A percentile compares a stretch with the other conserved stretches of the same genome.
Evolutionary conservation across 2,797 vertebrate genomes (phyloP).

Genomic region (Hydrocynus forskahlii): DNA sequence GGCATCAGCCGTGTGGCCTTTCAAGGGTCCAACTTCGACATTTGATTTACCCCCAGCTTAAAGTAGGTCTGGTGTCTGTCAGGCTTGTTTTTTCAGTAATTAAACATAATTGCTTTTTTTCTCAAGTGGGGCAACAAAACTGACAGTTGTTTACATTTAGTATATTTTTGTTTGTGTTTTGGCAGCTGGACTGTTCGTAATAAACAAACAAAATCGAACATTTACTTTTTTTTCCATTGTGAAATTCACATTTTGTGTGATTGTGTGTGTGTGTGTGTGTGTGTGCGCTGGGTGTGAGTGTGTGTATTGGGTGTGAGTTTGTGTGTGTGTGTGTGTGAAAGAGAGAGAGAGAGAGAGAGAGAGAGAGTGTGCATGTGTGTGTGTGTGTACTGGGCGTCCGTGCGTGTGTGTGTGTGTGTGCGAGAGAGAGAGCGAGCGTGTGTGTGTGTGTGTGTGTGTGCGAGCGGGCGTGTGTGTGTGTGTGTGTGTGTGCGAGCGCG

Average conservation of each 20-base stretch:
- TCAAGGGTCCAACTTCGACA: background rate
- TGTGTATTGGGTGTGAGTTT: too few species aligned
- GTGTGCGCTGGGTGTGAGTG: too few species aligned
- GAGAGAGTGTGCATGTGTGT: too few species aligned
- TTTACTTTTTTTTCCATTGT: background rate
- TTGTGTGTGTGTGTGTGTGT: too few species aligned
- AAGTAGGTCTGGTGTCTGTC: background rate
- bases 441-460: conserved; percentile 62
- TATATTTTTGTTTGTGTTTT: background rate
- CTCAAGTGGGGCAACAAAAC: background rate
- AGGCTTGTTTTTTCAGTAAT: background rate
- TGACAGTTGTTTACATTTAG: background rate
- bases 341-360: too few species aligned
- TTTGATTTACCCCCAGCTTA: background rate
- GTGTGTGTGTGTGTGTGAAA: too few species aligned
- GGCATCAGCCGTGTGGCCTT: background rate
- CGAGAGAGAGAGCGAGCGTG: too few species aligned
- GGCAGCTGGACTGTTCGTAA: background rate
- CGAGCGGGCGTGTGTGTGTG: background rate
- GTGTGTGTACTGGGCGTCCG: too few species aligned
- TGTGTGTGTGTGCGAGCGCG: background rate
- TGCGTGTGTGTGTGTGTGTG: too few species aligned
- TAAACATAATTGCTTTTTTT: background rate
- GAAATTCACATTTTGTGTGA: conserved; percentile 65
- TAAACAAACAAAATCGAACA: background rate